These are phyloP conservation scores for Laterallus jamaicensis DNA, from an alignment of 2,113 vertebrate genomes.

Conservation along the genomic window DNA sequence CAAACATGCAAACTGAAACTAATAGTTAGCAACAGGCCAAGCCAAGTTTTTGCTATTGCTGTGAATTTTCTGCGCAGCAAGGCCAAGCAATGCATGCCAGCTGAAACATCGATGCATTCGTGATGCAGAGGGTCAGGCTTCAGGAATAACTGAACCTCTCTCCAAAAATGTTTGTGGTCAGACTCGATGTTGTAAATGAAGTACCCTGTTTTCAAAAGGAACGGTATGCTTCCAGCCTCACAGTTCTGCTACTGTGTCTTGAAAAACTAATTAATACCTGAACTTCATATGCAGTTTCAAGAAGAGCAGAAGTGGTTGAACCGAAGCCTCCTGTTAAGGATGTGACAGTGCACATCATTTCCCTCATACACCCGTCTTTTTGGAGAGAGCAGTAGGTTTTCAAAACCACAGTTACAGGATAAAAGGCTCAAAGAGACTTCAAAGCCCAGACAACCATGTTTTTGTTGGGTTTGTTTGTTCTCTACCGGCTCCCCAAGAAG, in stretches of 20 bases:
- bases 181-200: neutral
- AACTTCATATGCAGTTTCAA: no score
- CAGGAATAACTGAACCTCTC: neutral
- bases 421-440: neutral
- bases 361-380: rapidly evolving
- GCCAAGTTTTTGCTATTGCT: neutral
- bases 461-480: neutral
- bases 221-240: neutral
- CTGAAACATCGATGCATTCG: neutral
- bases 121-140: neutral
- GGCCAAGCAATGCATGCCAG: neutral
- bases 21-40: neutral
- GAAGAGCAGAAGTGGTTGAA: neutral
- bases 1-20: neutral
- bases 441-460: neutral
- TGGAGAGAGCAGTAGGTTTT: neutral
- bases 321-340: neutral
- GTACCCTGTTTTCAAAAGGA: neutral
- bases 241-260: neutral
- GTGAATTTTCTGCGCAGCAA: neutral
- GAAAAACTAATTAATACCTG: neutral
- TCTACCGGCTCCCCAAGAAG: neutral
- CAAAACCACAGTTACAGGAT: neutral
- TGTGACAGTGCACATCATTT: neutral
- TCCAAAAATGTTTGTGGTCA: neutral